Percentiles rank a stretch among this genome's conserved stretches.
Conservation (phyloP, 1,140 invertebrate genomes). For the Potamilus streckersoni region DNA sequence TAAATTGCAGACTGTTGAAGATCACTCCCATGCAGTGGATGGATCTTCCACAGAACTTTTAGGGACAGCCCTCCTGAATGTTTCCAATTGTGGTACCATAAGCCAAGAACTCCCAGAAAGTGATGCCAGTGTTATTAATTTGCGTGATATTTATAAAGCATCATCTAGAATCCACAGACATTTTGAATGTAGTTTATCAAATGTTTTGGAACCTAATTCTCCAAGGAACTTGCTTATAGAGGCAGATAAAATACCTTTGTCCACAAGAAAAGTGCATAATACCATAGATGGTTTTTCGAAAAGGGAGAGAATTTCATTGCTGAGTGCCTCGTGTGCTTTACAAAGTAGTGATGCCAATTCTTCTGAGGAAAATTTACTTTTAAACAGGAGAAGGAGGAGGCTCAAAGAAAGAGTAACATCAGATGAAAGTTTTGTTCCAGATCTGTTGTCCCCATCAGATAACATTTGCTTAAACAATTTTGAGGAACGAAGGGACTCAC, state of each 20-base stretch:
- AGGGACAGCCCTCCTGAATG: no score
- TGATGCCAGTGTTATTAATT: no score
- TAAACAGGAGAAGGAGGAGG: conserved; percentile 27
- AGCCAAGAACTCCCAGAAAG: no score
- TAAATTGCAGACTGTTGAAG: no score
- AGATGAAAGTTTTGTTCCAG: conserved; percentile 31
- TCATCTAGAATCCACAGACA: no score
- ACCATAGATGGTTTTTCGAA: conserved; percentile 21
- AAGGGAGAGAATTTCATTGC: conserved; percentile 25
- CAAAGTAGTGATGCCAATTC: conserved; percentile 32
- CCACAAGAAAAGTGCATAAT: not conserved
- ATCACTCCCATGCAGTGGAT: no score
- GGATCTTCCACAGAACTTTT: no score
- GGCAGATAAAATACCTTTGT: conserved; percentile 21
- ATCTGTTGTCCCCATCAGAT: conserved; percentile 20
- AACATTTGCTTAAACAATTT: no score
- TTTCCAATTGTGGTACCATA: no score
- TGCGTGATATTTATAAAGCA: no score
- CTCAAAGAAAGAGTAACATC: conserved; percentile 32
- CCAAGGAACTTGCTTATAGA: conserved; percentile 26
- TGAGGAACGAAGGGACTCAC: conserved; percentile 22
- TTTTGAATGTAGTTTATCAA: no score
- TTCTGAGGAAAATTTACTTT: conserved; percentile 28
- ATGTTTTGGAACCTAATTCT: no score
- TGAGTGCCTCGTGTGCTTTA: conserved; percentile 9